phyloP scores from a whole-genome alignment of 1,140 invertebrate species.

The Apolygus lucorum region DNA sequence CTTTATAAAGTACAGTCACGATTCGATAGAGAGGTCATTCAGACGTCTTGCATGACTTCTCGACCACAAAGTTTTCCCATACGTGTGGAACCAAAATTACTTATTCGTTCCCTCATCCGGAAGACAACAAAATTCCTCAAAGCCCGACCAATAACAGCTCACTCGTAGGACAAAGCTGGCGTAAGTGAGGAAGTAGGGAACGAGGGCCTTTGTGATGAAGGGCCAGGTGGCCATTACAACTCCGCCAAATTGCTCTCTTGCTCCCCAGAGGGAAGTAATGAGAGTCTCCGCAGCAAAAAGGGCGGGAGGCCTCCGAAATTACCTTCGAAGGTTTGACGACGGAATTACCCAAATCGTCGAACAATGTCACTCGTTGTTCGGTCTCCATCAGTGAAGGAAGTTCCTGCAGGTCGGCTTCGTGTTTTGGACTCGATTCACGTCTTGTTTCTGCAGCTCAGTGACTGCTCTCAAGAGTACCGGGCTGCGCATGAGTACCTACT shows the following conservation, averaged over 20 bases:
- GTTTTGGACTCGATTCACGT: too few relatives aligned
- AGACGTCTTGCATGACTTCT: too few relatives aligned
- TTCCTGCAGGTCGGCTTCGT: too few relatives aligned
- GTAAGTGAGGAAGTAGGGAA: conserved; percentile 16
- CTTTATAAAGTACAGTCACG: too few relatives aligned
- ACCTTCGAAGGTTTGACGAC: conserved; percentile 15
- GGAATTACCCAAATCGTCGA: conserved; percentile 23
- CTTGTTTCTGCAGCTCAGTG: too few relatives aligned
- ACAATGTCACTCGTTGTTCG: conserved; percentile 21
- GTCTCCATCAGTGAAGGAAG: conserved; percentile 19
- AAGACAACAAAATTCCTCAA: neutral
- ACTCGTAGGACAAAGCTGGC: neutral
- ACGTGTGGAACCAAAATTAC: too few relatives aligned
- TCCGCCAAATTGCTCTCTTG: conserved; percentile 20
- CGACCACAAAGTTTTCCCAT: too few relatives aligned
- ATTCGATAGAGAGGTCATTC: too few relatives aligned
- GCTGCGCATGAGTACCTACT: too few relatives aligned
- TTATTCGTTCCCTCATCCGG: too few relatives aligned
- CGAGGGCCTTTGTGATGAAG: conserved; percentile 11
- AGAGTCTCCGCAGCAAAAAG: neutral
- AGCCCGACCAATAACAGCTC: conserved; percentile 5
- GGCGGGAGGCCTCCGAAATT: conserved; percentile 15
- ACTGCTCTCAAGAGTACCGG: too few relatives aligned
- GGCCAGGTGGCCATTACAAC: conserved; percentile 23
- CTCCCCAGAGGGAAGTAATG: conserved; percentile 22